Conservation (phyloP, 2,797 vertebrate species). For the Chrosomus eos region DNA sequence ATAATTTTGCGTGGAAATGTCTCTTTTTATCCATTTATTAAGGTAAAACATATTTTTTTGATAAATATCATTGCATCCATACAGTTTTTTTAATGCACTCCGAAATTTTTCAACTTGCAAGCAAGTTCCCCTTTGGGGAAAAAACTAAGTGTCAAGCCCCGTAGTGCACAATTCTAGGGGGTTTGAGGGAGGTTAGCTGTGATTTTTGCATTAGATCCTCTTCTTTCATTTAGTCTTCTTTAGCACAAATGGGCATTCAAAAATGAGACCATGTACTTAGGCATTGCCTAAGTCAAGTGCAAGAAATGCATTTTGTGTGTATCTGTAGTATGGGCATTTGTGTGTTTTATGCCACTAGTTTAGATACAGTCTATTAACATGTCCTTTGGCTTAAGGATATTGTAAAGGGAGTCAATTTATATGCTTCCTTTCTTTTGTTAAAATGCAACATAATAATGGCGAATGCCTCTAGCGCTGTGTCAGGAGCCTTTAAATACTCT, state of each 20-base stretch:
- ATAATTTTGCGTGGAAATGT: neutral
- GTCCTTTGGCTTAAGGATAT: neutral
- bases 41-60: neutral
- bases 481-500: conserved; percentile 23
- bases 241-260: neutral
- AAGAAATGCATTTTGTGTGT: neutral
- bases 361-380: neutral
- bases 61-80: neutral
- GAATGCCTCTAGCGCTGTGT: conserved; percentile 12
- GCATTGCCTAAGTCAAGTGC: neutral
- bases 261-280: neutral
- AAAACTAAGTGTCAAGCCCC: neutral
- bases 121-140: neutral
- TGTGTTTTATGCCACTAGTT: neutral
- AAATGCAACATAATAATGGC: conserved; percentile 31
- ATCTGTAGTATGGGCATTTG: neutral
- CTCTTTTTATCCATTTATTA: neutral
- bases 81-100: neutral
- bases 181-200: conserved; percentile 34
- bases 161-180: neutral
- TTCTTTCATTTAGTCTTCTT: neutral
- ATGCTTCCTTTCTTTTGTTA: conserved; percentile 23
- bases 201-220: neutral
- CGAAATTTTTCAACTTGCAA: neutral
- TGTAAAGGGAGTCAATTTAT: neutral